Percentiles rank a stretch among this genome's conserved stretches.
These are phyloP conservation scores for Nyctibius grandis DNA, from an alignment of 2,797 vertebrate species.

Conservation along the genomic window DNA sequence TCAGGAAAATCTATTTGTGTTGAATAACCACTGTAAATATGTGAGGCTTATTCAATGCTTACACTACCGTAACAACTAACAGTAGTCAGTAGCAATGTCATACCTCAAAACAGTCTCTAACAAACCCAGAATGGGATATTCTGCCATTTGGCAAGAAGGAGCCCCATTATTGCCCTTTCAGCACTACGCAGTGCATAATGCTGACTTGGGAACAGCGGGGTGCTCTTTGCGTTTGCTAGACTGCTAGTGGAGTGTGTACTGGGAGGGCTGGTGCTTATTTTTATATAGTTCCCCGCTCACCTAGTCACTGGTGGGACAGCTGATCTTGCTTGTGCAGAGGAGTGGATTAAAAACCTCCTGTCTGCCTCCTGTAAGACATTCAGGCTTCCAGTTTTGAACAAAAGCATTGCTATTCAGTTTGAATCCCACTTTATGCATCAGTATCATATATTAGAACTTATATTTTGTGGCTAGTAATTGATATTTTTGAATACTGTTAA, in stretches of 20 bases:
- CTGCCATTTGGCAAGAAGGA: background rate
- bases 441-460: background rate
- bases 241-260: background rate
- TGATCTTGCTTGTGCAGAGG: background rate
- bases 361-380: background rate
- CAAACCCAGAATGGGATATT: background rate
- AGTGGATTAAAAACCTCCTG: background rate
- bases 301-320: background rate
- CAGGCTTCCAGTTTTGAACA: background rate
- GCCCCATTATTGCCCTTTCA: background rate
- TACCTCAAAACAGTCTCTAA: background rate
- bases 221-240: background rate
- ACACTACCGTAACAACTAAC: accelerated
- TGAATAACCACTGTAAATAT: background rate
- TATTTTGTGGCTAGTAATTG: background rate
- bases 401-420: background rate
- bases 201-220: background rate
- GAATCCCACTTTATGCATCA: background rate
- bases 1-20: background rate
- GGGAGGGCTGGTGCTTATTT: background rate
- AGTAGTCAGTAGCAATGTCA: background rate
- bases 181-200: background rate
- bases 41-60: background rate
- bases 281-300: background rate
- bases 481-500: background rate